phyloP scores from a whole-genome alignment of 2,797 vertebrate species.

The Halcyon badia region DNA sequence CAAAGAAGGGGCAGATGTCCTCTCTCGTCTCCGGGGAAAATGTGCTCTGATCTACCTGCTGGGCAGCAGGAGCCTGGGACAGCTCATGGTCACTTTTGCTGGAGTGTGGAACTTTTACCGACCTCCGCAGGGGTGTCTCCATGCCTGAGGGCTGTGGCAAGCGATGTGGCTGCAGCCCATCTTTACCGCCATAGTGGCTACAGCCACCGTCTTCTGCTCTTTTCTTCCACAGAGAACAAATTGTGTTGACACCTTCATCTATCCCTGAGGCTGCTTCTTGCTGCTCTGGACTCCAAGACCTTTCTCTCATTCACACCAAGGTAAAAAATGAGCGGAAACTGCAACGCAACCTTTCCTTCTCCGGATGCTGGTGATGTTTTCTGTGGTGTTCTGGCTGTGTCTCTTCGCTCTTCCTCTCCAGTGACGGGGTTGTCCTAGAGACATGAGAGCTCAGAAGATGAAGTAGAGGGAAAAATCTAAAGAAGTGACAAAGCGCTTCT shows the following conservation, averaged over 20 bases:
- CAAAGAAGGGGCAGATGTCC: neutral
- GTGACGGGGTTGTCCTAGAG: neutral
- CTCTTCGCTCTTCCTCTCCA: neutral
- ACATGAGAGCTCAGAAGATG: neutral
- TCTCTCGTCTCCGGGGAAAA: neutral
- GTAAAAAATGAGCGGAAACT: neutral
- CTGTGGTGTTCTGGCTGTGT: neutral
- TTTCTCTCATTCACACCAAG: neutral
- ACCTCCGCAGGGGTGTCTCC: neutral
- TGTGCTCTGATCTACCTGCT: neutral
- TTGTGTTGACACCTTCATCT: neutral
- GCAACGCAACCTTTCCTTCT: neutral
- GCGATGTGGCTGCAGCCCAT: neutral
- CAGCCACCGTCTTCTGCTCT: neutral
- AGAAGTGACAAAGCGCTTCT: neutral
- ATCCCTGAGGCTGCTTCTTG: neutral
- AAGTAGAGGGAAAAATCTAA: neutral
- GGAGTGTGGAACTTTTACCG: neutral
- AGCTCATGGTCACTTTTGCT: neutral
- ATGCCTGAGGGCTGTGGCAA: rapidly evolving
- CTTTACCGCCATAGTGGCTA: neutral
- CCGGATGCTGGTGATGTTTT: neutral
- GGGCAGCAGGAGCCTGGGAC: neutral
- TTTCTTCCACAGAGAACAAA: neutral
- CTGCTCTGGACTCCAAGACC: neutral